phyloP scores from a whole-genome alignment of 2,797 vertebrate species.

The Coregonus sp. region DNA sequence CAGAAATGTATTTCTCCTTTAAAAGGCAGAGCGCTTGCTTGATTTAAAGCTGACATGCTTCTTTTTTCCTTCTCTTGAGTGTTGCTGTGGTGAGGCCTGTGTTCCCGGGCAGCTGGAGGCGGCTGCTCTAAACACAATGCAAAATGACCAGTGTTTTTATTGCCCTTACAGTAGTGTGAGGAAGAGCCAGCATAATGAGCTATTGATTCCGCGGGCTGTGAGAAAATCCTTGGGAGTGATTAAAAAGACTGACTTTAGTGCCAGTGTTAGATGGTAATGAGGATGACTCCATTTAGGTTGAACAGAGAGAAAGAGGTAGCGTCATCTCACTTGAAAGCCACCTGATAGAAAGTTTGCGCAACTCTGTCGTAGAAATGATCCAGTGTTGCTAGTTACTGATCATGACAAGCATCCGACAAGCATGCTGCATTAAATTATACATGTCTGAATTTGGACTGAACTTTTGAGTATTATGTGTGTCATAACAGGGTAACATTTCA shows the following conservation, averaged over 20 bases:
- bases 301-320: background rate
- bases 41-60: background rate
- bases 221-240: slow-evolving; percentile 60
- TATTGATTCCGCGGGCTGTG: slow-evolving; percentile 59
- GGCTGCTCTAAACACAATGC: slow-evolving; percentile 10
- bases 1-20: background rate
- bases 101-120: slow-evolving; percentile 24
- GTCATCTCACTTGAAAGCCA: background rate
- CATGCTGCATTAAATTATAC: background rate
- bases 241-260: slow-evolving; percentile 58
- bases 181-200: slow-evolving; percentile 53
- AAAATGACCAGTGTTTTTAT: slow-evolving; percentile 51
- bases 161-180: slow-evolving; percentile 38
- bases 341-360: no score
- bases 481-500: background rate
- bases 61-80: background rate
- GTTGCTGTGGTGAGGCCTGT: background rate
- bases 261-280: slow-evolving; percentile 35
- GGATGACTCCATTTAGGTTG: background rate
- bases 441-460: background rate
- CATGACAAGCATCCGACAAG: background rate
- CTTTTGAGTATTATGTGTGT: background rate
- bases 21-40: background rate
- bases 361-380: no score
- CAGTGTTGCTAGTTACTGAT: no score